phyloP scores from a whole-genome alignment of 2,797 vertebrate genomes.

The Spinus pinus region DNA sequence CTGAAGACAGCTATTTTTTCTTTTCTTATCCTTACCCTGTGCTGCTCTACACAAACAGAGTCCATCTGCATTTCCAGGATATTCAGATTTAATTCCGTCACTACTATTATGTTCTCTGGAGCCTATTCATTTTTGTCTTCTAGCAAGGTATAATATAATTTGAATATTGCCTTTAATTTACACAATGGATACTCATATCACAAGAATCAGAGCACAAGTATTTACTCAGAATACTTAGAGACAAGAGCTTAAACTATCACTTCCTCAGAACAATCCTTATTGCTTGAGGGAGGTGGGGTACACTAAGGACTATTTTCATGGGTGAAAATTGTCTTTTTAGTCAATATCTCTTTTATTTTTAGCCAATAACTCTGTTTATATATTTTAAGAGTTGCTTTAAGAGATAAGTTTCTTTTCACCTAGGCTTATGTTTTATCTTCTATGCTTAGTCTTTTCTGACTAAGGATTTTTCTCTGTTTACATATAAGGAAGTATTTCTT shows the following conservation, averaged over 20 bases:
- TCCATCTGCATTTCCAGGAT: neutral
- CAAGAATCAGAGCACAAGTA: neutral
- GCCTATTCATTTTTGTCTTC: neutral
- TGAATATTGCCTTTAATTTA: neutral
- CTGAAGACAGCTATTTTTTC: neutral
- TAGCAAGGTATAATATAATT: neutral
- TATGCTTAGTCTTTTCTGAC: neutral
- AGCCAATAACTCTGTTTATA: neutral
- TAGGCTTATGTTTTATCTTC: neutral
- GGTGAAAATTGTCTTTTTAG: neutral
- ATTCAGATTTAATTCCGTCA: neutral
- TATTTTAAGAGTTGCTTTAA: neutral
- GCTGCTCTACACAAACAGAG: neutral
- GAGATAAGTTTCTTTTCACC: neutral
- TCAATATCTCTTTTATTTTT: neutral
- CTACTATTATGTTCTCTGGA: neutral
- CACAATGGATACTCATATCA: rapidly evolving
- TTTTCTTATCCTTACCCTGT: neutral
- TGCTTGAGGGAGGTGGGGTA: neutral
- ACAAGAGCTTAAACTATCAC: neutral
- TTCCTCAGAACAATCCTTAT: neutral
- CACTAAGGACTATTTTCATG: neutral
- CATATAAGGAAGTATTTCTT: neutral
- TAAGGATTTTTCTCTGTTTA: neutral
- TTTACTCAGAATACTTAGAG: neutral